phyloP scores from a whole-genome alignment of 1,140 invertebrate genomes.

The Tenebrio molitor region DNA sequence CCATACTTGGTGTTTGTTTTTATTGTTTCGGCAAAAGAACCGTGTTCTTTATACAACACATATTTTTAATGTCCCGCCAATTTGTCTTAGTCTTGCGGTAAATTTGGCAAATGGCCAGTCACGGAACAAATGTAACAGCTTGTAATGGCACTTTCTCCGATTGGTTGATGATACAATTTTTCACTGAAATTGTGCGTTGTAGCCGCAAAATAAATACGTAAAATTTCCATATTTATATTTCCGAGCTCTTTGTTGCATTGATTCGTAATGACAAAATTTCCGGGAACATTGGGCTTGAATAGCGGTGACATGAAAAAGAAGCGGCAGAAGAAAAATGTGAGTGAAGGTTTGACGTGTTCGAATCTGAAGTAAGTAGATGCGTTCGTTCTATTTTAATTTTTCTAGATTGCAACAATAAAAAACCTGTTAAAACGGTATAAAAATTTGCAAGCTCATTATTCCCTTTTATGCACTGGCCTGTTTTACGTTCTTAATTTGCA shows the following conservation, averaged over 20 bases:
- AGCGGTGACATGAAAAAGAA: no score
- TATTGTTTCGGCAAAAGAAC: no score
- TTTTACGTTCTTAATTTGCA: slow-evolving; percentile 42
- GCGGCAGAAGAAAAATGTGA: no score
- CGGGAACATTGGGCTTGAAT: no score
- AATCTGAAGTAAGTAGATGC: no score
- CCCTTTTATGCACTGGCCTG: slow-evolving; percentile 15
- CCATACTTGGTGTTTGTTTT: no score
- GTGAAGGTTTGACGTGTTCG: no score
- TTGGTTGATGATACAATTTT: slow-evolving; percentile 3
- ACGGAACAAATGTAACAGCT: slow-evolving; percentile 10
- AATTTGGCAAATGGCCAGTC: slow-evolving; percentile 14
- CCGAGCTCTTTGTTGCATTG: no score
- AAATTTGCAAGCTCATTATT: slow-evolving; percentile 29
- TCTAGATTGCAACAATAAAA: slow-evolving; percentile 3
- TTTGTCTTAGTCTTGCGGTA: neutral
- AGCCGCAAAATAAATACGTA: no score
- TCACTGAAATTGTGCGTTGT: neutral
- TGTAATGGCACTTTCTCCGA: neutral
- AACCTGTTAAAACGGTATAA: neutral
- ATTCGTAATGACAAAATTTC: no score
- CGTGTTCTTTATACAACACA: no score
- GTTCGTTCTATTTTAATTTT: neutral
- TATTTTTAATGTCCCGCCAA: neutral
- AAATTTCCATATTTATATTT: no score